Conservation (phyloP, 1,140 invertebrate species). For the Bombus turneri region DNA sequence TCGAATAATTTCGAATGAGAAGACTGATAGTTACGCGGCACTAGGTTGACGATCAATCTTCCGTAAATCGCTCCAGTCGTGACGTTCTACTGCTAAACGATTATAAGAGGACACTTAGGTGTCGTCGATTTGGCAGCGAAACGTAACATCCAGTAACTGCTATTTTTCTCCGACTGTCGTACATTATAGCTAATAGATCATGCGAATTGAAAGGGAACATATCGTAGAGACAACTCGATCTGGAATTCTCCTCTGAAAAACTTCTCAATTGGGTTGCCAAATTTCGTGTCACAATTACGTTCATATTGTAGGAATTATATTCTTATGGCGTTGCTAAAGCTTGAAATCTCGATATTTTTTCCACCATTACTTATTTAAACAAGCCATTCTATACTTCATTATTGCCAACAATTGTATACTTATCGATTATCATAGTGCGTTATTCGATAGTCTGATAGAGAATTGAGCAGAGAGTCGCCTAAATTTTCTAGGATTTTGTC, state of each 20-base stretch:
- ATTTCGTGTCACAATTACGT: conserved; percentile 3
- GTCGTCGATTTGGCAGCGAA: conserved; percentile 28
- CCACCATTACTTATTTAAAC: no score
- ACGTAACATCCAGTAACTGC: neutral
- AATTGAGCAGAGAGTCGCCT: neutral
- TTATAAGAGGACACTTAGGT: conserved; percentile 1
- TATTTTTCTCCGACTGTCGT: conserved; percentile 3
- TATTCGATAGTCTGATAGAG: neutral
- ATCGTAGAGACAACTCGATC: conserved; percentile 19
- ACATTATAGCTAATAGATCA: conserved; percentile 20
- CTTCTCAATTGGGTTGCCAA: neutral
- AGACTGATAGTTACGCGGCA: neutral
- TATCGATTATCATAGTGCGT: neutral
- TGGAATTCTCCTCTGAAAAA: neutral
- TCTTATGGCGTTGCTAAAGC: accelerated
- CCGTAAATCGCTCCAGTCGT: neutral
- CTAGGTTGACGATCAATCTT: neutral
- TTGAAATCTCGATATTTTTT: no score
- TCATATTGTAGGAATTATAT: no score
- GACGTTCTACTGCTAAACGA: neutral
- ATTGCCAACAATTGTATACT: neutral
- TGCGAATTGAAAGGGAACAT: conserved; percentile 22
- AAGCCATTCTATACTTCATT: no score
- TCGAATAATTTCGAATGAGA: neutral
- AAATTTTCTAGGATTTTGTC: neutral